Base-by-base conservation (phyloP, 2,797 vertebrate species). In the Fistularia commersonii region DNA sequence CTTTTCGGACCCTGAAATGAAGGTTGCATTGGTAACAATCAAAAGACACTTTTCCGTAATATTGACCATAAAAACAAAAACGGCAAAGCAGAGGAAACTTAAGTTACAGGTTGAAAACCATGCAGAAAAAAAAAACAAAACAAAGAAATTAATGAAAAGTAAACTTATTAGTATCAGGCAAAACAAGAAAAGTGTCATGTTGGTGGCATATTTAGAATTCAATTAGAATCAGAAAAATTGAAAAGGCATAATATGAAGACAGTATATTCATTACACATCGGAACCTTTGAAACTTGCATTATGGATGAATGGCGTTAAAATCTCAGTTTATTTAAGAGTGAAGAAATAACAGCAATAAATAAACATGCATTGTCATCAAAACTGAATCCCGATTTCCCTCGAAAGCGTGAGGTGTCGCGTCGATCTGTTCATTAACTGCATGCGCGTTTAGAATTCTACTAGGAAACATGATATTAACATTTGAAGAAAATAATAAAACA, bases 61-160 rank as follows among this genome's bases (percentile, higher is more conserved):
- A 53, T 48, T 51, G 35, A 80, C 67, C 37, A 34, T 39, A 64
- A 70, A 54, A 31, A 7, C 11, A 57, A 79, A 72, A 14, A 6
- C 42, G 66, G 48, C 12, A 57, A 72, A 69, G 48, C 62, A 60
- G 23, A 23, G 23, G 7, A 57, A 72, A 62, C 1, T 11, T 72
- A 69, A 63, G 34, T 51, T 64, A 61, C 44, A 61, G 31, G 69
- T 69, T 54, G 11, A 67, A 61, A 67, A 71, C 32, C 83, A 78
- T 88, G 87, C 84, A 85, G 57, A 45, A 74, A 72, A 41, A 75
- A 76, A 85, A 57, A 45, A 74, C 70, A 41, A 75, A 76, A 6
- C 7, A 11, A 23, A 48, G 34, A 73, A 56, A 8, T 1, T 51
- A 76, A 71, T 7, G 44, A 64, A 66, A 64, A 47, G 3, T 44